Percentiles rank a stretch among this genome's conserved stretches.
These are phyloP conservation scores for Sanderia malayensis DNA, from an alignment of 30 jellyfish, hydroid and myxozoan genomes.

Conservation along the genomic window DNA sequence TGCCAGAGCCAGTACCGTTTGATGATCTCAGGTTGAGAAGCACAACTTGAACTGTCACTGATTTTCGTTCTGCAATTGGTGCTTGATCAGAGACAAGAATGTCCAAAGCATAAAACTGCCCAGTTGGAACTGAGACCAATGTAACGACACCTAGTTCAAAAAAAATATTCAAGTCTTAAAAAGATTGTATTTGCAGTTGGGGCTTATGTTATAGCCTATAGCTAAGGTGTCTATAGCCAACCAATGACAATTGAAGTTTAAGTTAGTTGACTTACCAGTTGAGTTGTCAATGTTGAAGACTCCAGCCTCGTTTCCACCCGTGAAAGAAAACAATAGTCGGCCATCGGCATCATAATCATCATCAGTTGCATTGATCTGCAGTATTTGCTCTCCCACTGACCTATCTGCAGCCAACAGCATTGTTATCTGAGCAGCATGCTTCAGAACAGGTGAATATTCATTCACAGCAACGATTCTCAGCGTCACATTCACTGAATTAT, in stretches of 20 bases:
- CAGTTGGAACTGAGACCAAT: conserved; percentile 39
- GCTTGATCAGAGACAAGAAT: conserved; percentile 52
- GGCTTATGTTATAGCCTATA: no score
- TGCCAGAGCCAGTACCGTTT: conserved; percentile 48
- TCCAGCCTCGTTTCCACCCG: conserved; percentile 62
- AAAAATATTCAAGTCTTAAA: no score
- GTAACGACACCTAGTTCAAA: conserved; percentile 35
- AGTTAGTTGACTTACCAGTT: conserved; percentile 70
- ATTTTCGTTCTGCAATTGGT: conserved; percentile 29
- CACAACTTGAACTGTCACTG: conserved; percentile 32
- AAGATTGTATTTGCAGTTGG: no score
- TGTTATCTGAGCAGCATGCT: conserved; percentile 44
- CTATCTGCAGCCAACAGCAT: conserved; percentile 26
- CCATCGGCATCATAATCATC: conserved; percentile 85
- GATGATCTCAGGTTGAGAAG: conserved; percentile 39
- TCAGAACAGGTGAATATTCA: conserved; percentile 70
- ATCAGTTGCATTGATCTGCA: conserved; percentile 85
- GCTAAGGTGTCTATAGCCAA: no score
- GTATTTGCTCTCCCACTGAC: conserved; percentile 29
- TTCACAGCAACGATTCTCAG: conserved; percentile 48
- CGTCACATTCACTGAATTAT: conserved; percentile 50
- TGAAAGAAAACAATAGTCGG: conserved; percentile 32
- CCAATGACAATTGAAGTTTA: no score
- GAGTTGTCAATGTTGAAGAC: conserved; percentile 37
- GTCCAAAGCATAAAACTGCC: conserved; percentile 44